phyloP scores from a whole-genome alignment of 2,797 vertebrate species.

The Xerus rutilus region DNA sequence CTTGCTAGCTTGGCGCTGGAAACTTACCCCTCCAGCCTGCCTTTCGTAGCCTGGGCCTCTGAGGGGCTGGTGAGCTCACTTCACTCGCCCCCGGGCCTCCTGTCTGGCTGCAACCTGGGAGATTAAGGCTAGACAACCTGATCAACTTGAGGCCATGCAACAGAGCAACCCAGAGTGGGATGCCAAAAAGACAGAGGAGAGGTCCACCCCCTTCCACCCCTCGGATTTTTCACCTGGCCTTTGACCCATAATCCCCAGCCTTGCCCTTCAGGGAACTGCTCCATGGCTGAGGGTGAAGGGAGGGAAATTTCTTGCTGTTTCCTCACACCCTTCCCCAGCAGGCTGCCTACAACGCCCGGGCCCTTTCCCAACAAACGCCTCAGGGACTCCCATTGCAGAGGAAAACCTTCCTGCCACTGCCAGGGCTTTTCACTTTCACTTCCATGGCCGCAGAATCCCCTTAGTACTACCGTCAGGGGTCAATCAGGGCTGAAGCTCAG shows the following conservation, averaged over 20 bases:
- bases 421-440: slow-evolving; percentile 69
- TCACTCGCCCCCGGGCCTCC: not conserved
- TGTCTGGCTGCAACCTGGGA: not conserved
- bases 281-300: not conserved
- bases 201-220: slow-evolving; percentile 50
- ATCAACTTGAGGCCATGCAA: slow-evolving; percentile 20
- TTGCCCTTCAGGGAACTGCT: slow-evolving; percentile 37
- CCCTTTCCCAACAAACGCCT: slow-evolving; percentile 77
- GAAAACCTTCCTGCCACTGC: slow-evolving; percentile 42
- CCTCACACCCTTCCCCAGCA: slow-evolving; percentile 62
- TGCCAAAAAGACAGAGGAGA: not conserved
- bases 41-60: not conserved
- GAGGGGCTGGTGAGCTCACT: not conserved
- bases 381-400: slow-evolving; percentile 65
- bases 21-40: not conserved
- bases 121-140: slow-evolving; percentile 53
- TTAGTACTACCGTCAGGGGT: not conserved
- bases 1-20: not conserved
- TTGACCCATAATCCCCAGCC: slow-evolving; percentile 71
- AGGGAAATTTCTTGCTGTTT: slow-evolving; percentile 45
- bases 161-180: not conserved
- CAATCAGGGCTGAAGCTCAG: slow-evolving; percentile 12
- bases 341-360: slow-evolving; percentile 65
- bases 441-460: slow-evolving; percentile 17
- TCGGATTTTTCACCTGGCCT: slow-evolving; percentile 72